Evolutionary conservation across 2,797 vertebrate species (phyloP), one percentile per base, ranked within the genome.

Genomic region (Psittacula echo): DNA sequence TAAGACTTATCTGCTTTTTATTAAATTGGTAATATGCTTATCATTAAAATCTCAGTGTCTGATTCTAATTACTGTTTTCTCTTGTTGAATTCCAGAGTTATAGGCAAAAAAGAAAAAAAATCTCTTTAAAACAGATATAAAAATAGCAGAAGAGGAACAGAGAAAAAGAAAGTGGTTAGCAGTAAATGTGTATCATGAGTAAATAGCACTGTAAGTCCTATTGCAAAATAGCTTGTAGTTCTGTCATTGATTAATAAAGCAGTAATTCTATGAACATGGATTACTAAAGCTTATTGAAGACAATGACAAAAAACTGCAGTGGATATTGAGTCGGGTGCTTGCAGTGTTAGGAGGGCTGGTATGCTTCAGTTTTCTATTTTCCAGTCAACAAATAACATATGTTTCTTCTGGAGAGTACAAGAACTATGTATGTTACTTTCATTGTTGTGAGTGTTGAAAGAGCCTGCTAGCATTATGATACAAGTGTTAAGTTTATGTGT

Each of bases 191-290:
- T n/a, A 66, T 72, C 48, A 61, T 71, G 30, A 83, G 11, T 81
- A 87, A 90, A 83, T 1, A 64, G 32, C 29, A n/a, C 32, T 61
- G 60, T 3, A 2, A 29, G 22, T 70, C 22, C 11, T 90, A 10
- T 21, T 84, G 77, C 62, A 90, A 90, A 88, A 76, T 39, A 82
- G 9, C 62, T 86, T 77, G 23, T 73, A 88, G 19, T 54, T 90
- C 56, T 93, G 60, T 90, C 53, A 85, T 53, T 87, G 61, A 88
- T 85, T 93, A 86, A 84, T 78, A 84, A 93, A 84, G 73, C 75
- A 81, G 13, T 86, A 93, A 91, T 90, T 92, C 51, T 81, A 66
- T 79, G 60, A 85, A 81, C 32, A 32, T 51, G 19, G 41, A 60
- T 93, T 88, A 75, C 80, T 96, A 81, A 81, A 75, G 44, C 37